These are phyloP conservation scores for Okapia johnstoni DNA, from an alignment of 2,113 vertebrate species.

Conservation along the genomic window DNA sequence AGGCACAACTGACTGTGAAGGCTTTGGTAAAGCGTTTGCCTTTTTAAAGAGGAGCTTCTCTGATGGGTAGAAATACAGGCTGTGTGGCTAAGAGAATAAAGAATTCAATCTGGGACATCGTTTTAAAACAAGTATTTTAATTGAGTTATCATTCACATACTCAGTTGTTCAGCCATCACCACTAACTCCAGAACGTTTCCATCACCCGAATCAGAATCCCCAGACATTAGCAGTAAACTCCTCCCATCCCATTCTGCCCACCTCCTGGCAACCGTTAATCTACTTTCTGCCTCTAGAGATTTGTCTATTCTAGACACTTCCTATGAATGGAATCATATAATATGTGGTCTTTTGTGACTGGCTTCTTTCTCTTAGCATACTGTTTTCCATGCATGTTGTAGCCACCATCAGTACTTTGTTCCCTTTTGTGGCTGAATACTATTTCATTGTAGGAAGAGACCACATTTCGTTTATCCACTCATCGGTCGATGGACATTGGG, in stretches of 20 bases:
- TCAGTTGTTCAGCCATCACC: background rate
- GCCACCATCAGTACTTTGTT: background rate
- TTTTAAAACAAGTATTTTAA: background rate
- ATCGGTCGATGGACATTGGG: background rate
- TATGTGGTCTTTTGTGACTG: background rate
- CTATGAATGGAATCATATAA: accelerated
- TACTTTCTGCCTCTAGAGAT: background rate
- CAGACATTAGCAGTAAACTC: background rate
- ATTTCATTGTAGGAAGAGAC: background rate
- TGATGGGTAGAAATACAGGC: background rate
- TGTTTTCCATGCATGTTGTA: background rate
- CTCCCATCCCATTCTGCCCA: too few species aligned
- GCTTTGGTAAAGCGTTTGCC: background rate
- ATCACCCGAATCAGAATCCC: background rate
- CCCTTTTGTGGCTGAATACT: background rate
- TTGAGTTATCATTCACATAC: background rate
- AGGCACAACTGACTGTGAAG: background rate
- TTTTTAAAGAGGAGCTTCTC: background rate
- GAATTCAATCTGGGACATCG: background rate
- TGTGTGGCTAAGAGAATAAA: background rate
- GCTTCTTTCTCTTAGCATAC: background rate
- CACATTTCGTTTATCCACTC: background rate
- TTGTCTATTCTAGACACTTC: background rate
- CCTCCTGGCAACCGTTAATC: background rate
- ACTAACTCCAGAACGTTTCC: background rate